Evolutionary conservation across 1,140 invertebrate species (phyloP), one percentile per base, ranked within the genome.

Genomic region (Penaeus chinensis): DNA sequence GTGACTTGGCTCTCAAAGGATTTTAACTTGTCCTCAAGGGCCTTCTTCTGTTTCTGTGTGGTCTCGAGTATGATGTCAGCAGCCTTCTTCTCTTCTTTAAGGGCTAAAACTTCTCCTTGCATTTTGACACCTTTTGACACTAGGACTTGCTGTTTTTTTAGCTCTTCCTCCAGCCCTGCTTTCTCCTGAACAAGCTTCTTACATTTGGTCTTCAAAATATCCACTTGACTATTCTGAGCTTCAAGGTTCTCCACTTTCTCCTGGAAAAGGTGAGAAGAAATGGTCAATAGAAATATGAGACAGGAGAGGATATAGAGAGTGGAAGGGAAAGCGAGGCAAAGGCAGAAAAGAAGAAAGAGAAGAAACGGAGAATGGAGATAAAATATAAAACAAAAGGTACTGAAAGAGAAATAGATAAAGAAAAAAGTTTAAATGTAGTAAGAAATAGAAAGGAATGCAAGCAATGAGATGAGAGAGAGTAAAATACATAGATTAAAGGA

Each of bases 171-270:
- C 20, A 82, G 47, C 22, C 65, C 77, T 16, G 79, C 65, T 37
- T 86, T 89, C 66, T 89, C 84, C 24, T 86, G 22, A 37, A 89
- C 37, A n/a, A 89, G 82, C 63, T 89, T 89, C 42, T 85, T 85
- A 27, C 88, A 89, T 37, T 89, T 89, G 18, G 60, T 74, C 81
- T 89, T 89, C 42, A 89, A 83, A 19, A 85, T 82, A 62, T 89
- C 88, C 19, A 89, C 78, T 78, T 89, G 88, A 60, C 88, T 66
- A 32, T 78, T 42, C 61, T 89, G 88, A 47, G 84, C 88, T 71
- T 84, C 62, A 11, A 87, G 60, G 20, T 89, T 89, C 76, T 87
- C 85, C 47, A 89, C 13, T 76, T 66, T 82, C 61, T 83, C 81
- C 86, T 82, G 71, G 65, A 76, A 76, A 60, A 62, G 27, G 32